Evolutionary conservation across 2,888 invertebrate genomes (phyloP), one percentile per base, ranked within the genome.

Genomic region (Siphonodentalium dalli): DNA sequence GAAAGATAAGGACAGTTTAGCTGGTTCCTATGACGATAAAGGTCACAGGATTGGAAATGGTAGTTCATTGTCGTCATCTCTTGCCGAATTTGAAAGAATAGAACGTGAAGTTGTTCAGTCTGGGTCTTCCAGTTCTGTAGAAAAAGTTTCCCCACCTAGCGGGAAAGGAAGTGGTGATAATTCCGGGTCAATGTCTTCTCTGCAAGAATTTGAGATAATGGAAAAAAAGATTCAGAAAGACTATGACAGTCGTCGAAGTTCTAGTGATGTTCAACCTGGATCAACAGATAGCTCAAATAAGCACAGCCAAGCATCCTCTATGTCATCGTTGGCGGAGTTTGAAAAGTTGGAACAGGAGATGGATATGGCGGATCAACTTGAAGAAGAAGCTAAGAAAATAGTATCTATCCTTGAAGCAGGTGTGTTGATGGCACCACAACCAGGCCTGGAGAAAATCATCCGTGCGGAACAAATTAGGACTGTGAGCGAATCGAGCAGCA

Each of bases 41-140:
- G 86, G 87, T 64, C 88, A 90, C 23, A 40, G 61, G n/a, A 93
- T 94, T 68, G 90, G 92, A 75, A 95, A 95, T 76, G 92, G 93
- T 77, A 86, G 92, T 35, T 95, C 95, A 0, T 88, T 95, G 81
- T 92, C 90, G 63, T 95, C 95, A 7, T 85, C 80, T 3, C 60
- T 96, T 55, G 94, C 93, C 81, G 96, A 96, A 79, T 96, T 96
- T 84, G 96, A 96, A 84, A 89, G 89, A 61, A 83, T 96, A 13
- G 96, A 96, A 82, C 88, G 88, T 68, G 90, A 92, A 0, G 87
- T 94, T 21, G 67, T 59, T 33, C 65, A 70, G 13, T 68, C 69
- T 11, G 70, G 73, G 35, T 75, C 74, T 27, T 61, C 74, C 21
- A 90, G 91, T 9, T 93, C 93, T 2, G 91, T 92, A 74, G 93